phyloP scores from a whole-genome alignment of 2,113 vertebrate genomes.

The Anguilla rostrata region DNA sequence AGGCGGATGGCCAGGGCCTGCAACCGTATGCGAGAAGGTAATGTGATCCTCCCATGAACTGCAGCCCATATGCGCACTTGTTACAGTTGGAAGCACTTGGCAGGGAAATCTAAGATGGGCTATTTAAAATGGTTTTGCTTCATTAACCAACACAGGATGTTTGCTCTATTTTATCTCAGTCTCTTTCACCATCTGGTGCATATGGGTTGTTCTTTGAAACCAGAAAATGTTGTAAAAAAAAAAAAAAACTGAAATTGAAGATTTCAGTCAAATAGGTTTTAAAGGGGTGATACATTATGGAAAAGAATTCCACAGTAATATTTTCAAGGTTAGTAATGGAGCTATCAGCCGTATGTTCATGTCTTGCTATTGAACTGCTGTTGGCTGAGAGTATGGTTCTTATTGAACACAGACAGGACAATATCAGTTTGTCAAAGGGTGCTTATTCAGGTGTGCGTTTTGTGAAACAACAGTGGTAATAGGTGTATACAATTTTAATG shows the following conservation, averaged over 20 bases:
- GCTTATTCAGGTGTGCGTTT: no score
- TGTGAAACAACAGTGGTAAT: no score
- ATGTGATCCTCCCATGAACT: background rate
- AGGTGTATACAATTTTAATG: no score
- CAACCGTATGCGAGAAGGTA: background rate
- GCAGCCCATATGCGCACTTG: slow-evolving; percentile 8
- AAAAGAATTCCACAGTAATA: background rate
- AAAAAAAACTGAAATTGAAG: slow-evolving; percentile 42
- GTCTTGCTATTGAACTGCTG: background rate
- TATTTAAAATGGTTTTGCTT: slow-evolving; percentile 42
- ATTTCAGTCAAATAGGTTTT: slow-evolving; percentile 28
- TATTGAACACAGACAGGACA: background rate
- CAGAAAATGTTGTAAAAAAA: slow-evolving; percentile 27
- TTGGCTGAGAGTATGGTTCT: background rate
- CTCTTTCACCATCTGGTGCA: slow-evolving; percentile 42
- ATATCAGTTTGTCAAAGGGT: no score
- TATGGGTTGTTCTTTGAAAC: slow-evolving; percentile 43
- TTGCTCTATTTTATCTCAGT: slow-evolving; percentile 51
- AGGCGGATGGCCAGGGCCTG: slow-evolving; percentile 2
- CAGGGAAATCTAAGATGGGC: slow-evolving; percentile 65
- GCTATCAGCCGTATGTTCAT: background rate
- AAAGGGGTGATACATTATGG: background rate
- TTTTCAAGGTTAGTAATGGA: background rate
- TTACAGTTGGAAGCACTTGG: slow-evolving; percentile 4
- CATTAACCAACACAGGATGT: slow-evolving; percentile 60